phyloP scores from a whole-genome alignment of 1,140 invertebrate species.

The Aleiodes sp. region DNA sequence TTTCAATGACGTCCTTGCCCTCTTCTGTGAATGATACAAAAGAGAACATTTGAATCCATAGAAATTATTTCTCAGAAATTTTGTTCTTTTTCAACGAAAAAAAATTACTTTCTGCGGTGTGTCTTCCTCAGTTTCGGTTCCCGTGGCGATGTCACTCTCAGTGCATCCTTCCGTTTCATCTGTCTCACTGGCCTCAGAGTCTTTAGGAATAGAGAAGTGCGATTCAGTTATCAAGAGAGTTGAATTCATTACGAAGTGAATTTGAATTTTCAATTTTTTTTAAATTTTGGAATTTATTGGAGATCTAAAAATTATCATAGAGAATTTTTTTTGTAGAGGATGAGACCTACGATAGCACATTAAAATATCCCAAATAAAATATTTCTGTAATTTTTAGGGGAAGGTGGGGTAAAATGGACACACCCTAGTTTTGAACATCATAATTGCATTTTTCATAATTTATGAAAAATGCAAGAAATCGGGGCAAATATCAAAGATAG shows the following conservation, averaged over 20 bases:
- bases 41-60: background rate
- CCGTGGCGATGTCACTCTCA: slow-evolving; percentile 47
- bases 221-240: too few species aligned
- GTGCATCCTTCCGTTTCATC: slow-evolving; percentile 42
- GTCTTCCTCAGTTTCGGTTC: slow-evolving; percentile 55
- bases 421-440: background rate
- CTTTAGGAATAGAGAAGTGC: too few species aligned
- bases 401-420: too few species aligned
- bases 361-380: too few species aligned
- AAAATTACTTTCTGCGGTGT: slow-evolving; percentile 42
- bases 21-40: slow-evolving; percentile 25
- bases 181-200: slow-evolving; percentile 33
- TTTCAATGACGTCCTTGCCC: background rate
- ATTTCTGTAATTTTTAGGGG: too few species aligned
- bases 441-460: background rate
- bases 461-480: background rate
- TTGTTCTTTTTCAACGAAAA: background rate
- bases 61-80: background rate
- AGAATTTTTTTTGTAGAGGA: too few species aligned
- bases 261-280: too few species aligned
- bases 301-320: too few species aligned
- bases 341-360: too few species aligned
- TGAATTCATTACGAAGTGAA: too few species aligned
- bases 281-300: too few species aligned
- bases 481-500: too few species aligned